These are phyloP conservation scores for Habropoda laboriosa DNA, from an alignment of 1,140 invertebrate genomes.

Conservation along the genomic window DNA sequence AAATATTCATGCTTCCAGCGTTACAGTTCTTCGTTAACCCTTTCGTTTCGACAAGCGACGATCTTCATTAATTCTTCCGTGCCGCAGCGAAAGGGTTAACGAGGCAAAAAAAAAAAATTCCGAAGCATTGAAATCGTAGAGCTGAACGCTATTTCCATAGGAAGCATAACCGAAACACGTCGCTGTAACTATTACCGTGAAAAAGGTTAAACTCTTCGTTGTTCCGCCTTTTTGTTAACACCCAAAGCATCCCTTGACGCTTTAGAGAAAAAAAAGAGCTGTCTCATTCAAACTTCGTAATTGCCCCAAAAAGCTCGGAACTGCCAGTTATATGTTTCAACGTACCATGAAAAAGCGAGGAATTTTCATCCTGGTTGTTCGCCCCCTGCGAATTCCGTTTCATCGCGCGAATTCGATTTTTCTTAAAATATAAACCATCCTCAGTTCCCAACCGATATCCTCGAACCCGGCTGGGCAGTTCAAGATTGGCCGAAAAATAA, in stretches of 20 bases:
- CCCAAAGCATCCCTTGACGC: background rate
- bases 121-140: too few relatives aligned
- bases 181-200: background rate
- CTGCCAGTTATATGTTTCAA: slow-evolving; percentile 1
- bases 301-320: background rate
- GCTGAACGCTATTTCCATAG: too few relatives aligned
- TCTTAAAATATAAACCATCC: too few relatives aligned
- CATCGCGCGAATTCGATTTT: background rate
- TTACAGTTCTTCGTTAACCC: too few relatives aligned
- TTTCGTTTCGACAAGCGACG: too few relatives aligned
- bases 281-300: slow-evolving; percentile 6
- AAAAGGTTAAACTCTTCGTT: background rate
- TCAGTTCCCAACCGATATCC: too few relatives aligned
- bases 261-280: background rate
- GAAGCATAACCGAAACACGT: background rate
- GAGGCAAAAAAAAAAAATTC: too few relatives aligned
- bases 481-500: too few relatives aligned
- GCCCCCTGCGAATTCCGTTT: background rate
- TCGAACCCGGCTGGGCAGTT: too few relatives aligned
- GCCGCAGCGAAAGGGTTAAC: too few relatives aligned
- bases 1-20: too few relatives aligned
- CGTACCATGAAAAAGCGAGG: slow-evolving; percentile 2
- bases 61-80: too few relatives aligned
- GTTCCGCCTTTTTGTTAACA: background rate
- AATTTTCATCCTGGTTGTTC: background rate